Evolutionary conservation across 1,140 invertebrate genomes (phyloP).

Genomic region (Apis laboriosa): DNA sequence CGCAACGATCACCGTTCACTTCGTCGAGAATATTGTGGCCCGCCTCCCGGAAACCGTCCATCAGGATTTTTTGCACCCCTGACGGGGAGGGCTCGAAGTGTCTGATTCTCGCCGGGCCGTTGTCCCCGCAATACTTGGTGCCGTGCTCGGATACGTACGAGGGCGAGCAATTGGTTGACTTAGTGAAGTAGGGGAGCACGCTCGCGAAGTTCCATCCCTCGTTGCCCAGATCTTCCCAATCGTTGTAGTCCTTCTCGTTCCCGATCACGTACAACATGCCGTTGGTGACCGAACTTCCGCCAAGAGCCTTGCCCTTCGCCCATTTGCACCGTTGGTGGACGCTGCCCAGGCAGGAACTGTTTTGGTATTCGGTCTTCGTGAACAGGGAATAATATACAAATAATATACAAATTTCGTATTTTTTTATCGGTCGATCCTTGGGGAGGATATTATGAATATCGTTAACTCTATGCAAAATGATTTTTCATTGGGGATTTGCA

Average conservation of each 20-base stretch:
- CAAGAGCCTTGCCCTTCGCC: constrained; percentile 87
- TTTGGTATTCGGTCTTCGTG: constrained; percentile 80
- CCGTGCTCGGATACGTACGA: constrained; percentile 59
- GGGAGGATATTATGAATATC: too few relatives aligned
- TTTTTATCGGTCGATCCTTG: background rate
- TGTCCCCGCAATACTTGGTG: constrained; percentile 66
- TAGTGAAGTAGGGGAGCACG: constrained; percentile 82
- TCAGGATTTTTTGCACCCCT: constrained; percentile 72
- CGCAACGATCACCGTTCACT: constrained; percentile 74
- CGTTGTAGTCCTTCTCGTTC: constrained; percentile 85
- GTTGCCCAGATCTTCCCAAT: constrained; percentile 84
- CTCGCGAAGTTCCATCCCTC: constrained; percentile 82
- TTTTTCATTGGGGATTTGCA: too few relatives aligned
- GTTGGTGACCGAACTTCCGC: constrained; percentile 90
- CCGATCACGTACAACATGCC: constrained; percentile 91
- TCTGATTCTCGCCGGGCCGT: constrained; percentile 75
- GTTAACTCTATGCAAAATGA: too few relatives aligned
- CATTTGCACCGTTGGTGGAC: constrained; percentile 82
- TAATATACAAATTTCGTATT: background rate
- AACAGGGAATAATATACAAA: too few relatives aligned
- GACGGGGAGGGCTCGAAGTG: constrained; percentile 79
- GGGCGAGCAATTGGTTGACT: constrained; percentile 74
- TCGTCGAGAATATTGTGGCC: constrained; percentile 75
- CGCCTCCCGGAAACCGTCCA: constrained; percentile 74
- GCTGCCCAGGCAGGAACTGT: constrained; percentile 81